A percentile compares a stretch with the other conserved stretches of the same genome.
Conservation (phyloP, 2,797 vertebrate species). For the Helarctos malayanus region DNA sequence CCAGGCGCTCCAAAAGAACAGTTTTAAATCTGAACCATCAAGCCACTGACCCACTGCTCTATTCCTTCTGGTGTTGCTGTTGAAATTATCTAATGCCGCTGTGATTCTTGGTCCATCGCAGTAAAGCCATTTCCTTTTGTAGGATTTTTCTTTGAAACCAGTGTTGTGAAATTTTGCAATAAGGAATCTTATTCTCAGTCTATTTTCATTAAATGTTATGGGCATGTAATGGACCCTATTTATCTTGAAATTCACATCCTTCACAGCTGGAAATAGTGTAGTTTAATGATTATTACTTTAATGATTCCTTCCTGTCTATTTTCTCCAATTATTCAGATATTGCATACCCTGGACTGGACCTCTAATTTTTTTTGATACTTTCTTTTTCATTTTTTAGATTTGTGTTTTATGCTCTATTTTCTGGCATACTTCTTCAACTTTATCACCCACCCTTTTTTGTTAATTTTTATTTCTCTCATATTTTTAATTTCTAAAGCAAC, state of each 20-base stretch:
- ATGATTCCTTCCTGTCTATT: neutral
- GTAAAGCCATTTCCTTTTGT: neutral
- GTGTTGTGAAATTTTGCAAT: neutral
- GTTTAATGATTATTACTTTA: neutral
- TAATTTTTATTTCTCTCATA: slow-evolving; percentile 9
- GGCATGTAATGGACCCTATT: neutral
- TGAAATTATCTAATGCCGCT: neutral
- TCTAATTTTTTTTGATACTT: neutral
- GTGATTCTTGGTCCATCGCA: neutral
- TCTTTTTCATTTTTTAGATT: neutral
- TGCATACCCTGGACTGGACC: neutral
- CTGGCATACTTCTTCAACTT: neutral
- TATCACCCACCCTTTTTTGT: neutral
- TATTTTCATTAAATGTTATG: neutral
- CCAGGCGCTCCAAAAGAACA: neutral
- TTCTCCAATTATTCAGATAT: slow-evolving; percentile 8
- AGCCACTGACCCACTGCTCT: neutral
- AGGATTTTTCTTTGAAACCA: neutral
- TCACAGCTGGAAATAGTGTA: neutral
- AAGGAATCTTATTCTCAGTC: neutral
- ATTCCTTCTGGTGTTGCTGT: neutral
- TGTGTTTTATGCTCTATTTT: neutral
- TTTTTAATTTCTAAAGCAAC: slow-evolving; percentile 23
- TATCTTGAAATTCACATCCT: slow-evolving; percentile 11
- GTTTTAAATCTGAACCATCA: neutral